phyloP scores from a whole-genome alignment of 2,888 invertebrate species.

The Hydrotaea cyrtoneurina region DNA sequence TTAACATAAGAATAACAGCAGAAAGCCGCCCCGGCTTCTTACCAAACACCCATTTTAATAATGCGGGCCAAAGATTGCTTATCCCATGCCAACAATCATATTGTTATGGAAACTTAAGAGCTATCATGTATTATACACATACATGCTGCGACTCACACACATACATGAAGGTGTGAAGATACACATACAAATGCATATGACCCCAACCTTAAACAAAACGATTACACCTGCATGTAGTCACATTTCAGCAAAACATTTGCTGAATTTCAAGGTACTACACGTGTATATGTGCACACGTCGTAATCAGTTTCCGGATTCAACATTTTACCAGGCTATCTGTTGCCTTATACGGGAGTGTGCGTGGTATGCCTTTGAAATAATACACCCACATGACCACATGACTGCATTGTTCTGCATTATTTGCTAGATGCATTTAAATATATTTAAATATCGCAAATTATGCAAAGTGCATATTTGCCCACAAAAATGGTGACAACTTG shows the following conservation, averaged over 20 bases:
- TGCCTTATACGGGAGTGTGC: background rate
- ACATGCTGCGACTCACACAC: background rate
- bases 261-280: no score
- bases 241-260: no score
- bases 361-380: background rate
- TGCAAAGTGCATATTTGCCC: slow-evolving; percentile 8
- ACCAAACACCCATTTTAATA: no score
- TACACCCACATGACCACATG: background rate
- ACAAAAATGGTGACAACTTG: background rate
- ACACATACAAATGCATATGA: background rate
- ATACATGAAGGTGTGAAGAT: no score
- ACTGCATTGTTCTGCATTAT: background rate
- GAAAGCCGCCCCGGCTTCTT: no score
- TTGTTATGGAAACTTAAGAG: no score
- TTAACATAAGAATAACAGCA: no score
- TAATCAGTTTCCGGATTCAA: background rate
- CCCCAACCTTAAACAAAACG: background rate
- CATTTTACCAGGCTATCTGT: background rate
- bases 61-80: background rate
- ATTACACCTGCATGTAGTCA: background rate
- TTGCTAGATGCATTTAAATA: background rate
- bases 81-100: no score
- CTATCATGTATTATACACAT: background rate
- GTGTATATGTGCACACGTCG: background rate
- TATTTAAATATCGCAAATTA: slow-evolving; percentile 11